Percentiles rank a stretch among this genome's conserved stretches.
These are phyloP conservation scores for Drosophila histrio DNA, from an alignment of 2,888 invertebrate genomes.

Conservation along the genomic window DNA sequence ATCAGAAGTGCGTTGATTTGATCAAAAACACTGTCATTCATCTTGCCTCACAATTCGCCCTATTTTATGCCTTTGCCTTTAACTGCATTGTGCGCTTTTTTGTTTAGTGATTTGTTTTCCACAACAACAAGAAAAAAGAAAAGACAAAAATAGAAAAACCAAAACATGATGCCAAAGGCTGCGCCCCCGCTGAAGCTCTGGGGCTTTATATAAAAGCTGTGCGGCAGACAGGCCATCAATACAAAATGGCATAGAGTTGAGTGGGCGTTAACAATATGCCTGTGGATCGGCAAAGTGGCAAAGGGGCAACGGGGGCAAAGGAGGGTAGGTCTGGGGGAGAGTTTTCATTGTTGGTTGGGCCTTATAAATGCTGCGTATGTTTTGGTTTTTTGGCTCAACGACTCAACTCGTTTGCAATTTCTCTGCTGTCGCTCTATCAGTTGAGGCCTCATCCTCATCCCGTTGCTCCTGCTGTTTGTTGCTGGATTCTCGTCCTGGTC, in stretches of 20 bases:
- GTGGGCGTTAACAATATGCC: constrained; percentile 79
- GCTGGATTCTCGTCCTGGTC: constrained; percentile 2
- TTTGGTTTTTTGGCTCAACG: constrained; percentile 79
- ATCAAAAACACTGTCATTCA: constrained; percentile 28
- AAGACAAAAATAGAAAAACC: constrained; percentile 47
- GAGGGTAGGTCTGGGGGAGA: background rate
- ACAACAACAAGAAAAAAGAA: constrained; percentile 42
- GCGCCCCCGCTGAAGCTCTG: constrained; percentile 68
- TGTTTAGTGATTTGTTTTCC: constrained; percentile 77
- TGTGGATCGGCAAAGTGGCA: background rate
- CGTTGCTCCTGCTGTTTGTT: background rate
- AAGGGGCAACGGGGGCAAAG: background rate
- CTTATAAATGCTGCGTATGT: constrained; percentile 79
- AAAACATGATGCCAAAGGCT: constrained; percentile 75
- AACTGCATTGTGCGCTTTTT: constrained; percentile 76
- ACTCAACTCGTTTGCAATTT: constrained; percentile 79
- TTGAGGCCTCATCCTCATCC: constrained; percentile 24
- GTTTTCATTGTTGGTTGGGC: constrained; percentile 73
- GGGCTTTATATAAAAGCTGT: constrained; percentile 80
- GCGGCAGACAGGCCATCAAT: constrained; percentile 79
- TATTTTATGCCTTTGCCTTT: constrained; percentile 54
- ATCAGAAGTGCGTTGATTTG: constrained; percentile 43
- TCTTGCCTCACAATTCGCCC: constrained; percentile 44
- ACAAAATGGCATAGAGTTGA: constrained; percentile 80
- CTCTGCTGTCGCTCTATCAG: constrained; percentile 76